Conservation (phyloP, 2,888 invertebrate genomes). For the Sphaerophoria rueppellii region DNA sequence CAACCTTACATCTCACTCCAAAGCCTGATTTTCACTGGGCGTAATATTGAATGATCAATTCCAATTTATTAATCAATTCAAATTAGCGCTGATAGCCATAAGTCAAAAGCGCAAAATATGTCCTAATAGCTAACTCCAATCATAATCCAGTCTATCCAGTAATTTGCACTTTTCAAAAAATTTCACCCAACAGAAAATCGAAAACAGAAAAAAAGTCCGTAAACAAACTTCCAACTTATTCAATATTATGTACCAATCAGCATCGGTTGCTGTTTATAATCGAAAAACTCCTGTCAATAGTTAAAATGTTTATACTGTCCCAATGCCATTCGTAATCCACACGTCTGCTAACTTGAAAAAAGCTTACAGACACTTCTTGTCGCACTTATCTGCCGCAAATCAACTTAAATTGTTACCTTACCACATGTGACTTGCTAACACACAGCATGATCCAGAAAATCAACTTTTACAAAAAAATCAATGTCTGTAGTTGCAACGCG, state of each 20-base stretch:
- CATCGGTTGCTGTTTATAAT: slow-evolving; percentile 19
- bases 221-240: neutral
- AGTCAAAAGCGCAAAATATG: neutral
- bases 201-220: slow-evolving; percentile 27
- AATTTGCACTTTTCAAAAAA: slow-evolving; percentile 28
- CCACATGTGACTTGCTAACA: slow-evolving; percentile 42
- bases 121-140: neutral
- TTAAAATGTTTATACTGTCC: slow-evolving; percentile 29
- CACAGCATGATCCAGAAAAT: slow-evolving; percentile 66
- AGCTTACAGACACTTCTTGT: slow-evolving; percentile 11
- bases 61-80: slow-evolving; percentile 14
- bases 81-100: slow-evolving; percentile 33
- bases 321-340: slow-evolving; percentile 35
- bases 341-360: neutral
- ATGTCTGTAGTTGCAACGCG: slow-evolving; percentile 23
- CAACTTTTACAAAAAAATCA: slow-evolving; percentile 53
- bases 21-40: neutral
- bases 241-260: slow-evolving; percentile 14
- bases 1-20: neutral
- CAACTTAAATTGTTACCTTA: slow-evolving; percentile 45
- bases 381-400: slow-evolving; percentile 42
- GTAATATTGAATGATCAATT: slow-evolving; percentile 19
- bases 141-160: neutral
- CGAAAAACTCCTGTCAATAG: slow-evolving; percentile 31
- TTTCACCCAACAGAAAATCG: neutral